Evolutionary conservation across 2,888 invertebrate species (phyloP).

Genomic region (Achlya flavicornis): DNA sequence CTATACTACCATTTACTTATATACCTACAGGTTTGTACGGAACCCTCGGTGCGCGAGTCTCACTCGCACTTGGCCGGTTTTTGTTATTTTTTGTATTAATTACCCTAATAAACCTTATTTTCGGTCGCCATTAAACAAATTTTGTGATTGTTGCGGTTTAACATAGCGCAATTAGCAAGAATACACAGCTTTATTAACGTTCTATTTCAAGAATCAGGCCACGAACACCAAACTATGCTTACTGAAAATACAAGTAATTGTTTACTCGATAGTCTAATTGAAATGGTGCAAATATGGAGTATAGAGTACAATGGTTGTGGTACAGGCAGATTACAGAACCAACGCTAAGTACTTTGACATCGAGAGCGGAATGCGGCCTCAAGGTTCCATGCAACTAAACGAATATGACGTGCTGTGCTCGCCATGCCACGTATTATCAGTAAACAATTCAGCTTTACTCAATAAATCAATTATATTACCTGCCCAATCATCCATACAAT

Average conservation of each 20-base stretch:
- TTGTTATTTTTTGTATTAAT: conserved; percentile 35
- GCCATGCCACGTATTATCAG: conserved; percentile 56
- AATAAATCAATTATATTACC: not conserved
- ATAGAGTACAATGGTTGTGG: conserved; percentile 32
- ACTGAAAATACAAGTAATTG: conserved; percentile 39
- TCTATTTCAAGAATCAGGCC: conserved; percentile 51
- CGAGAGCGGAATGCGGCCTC: conserved; percentile 72
- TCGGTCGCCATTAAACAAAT: conserved; percentile 42
- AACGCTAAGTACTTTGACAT: conserved; percentile 72
- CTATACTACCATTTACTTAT: too few species aligned
- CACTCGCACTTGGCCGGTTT: too few species aligned
- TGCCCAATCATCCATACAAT: not conserved
- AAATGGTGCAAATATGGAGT: conserved; percentile 24
- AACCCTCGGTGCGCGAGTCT: too few species aligned
- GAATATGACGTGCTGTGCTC: conserved; percentile 50
- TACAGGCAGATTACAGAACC: conserved; percentile 35
- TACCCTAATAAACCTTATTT: conserved; percentile 58
- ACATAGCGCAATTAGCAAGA: conserved; percentile 46
- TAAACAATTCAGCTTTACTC: conserved; percentile 54
- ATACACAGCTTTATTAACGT: conserved; percentile 44
- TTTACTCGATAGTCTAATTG: conserved; percentile 44
- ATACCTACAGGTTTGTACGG: too few species aligned
- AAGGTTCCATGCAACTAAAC: conserved; percentile 53
- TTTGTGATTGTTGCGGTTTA: conserved; percentile 39
- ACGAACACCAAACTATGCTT: conserved; percentile 36